Percentiles rank a stretch among this genome's conserved stretches.
These are phyloP conservation scores for Zaprionus camerounensis DNA, from an alignment of 1,140 invertebrate genomes.

Conservation along the genomic window DNA sequence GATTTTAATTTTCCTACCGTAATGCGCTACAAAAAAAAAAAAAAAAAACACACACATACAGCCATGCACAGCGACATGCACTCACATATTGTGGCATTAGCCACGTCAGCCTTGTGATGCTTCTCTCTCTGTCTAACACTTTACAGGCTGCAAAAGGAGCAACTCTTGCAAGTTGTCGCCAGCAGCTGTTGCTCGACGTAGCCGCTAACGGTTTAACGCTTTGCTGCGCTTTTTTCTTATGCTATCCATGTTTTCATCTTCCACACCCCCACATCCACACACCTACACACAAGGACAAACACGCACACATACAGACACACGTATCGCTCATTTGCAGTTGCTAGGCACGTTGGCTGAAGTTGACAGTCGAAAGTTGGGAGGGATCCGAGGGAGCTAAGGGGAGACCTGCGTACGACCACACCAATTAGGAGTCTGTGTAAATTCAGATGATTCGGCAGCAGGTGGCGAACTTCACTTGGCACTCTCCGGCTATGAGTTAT, in stretches of 20 bases:
- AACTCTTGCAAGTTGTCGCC: constrained; percentile 73
- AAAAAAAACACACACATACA: too few species aligned
- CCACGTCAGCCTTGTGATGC: constrained; percentile 50
- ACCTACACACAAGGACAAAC: constrained; percentile 15
- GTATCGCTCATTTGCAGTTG: constrained; percentile 62
- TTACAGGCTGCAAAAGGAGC: constrained; percentile 22
- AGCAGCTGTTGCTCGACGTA: constrained; percentile 72
- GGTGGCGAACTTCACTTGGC: constrained; percentile 3
- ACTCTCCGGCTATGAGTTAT: background rate
- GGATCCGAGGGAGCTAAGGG: background rate
- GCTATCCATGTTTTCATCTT: constrained; percentile 37
- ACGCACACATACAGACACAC: constrained; percentile 27
- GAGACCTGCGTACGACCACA: constrained; percentile 19
- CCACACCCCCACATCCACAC: constrained; percentile 8
- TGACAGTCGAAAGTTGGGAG: constrained; percentile 23
- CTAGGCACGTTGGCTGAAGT: constrained; percentile 41
- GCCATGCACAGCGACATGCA: constrained; percentile 7
- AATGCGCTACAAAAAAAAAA: too few species aligned
- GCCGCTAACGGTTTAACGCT: constrained; percentile 69
- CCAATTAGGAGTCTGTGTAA: constrained; percentile 40
- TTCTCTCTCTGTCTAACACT: constrained; percentile 27
- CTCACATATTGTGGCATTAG: constrained; percentile 62
- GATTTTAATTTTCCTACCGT: too few species aligned
- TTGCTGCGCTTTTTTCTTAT: constrained; percentile 53
- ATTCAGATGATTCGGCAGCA: constrained; percentile 31